Evolutionary conservation across 2,113 vertebrate species (phyloP), one percentile per base, ranked within the genome.

Genomic region (Circaetus cinerascens): DNA sequence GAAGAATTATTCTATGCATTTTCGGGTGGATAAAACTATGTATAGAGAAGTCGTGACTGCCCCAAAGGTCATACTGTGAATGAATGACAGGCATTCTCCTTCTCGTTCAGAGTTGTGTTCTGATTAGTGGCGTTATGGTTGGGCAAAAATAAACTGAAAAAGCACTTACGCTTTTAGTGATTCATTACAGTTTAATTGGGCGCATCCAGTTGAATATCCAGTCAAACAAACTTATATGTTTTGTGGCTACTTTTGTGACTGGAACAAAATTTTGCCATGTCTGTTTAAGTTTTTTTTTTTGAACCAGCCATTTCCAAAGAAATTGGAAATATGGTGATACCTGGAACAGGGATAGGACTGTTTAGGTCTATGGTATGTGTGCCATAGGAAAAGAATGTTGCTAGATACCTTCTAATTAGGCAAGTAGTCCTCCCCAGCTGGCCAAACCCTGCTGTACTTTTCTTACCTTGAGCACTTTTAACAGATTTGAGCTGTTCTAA

Each of bases 1-100:
- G 40, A 22, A 81, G 50, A 71, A 26, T 36, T 20, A 41, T n/a
- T 48, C 36, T 50, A 1, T 15, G 25, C 15, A 9, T n/a, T 63
- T 80, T 63, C 16, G 4, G 10, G 7, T 62, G 25, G 41, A 13
- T 91, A 38, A 67, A 83, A 27, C 46, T 15, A 1, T 17, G 9
- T 1, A 2, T 11, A 19, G 23, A 57, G 48, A 40, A 55, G n/a
- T 29, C 1, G 1, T 11, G 57, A 10, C n/a, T 22, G 20, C 9
- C 38, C 27, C 20, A 9, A 32, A 63, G 19, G 36, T 60, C 43
- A 3, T 7, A 4, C 55, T 34, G 26, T 56, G 75, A 27, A 15
- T 16, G 19, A 6, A 15, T 23, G 40, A 23, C 26, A 7, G 4
- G 15, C 4, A 12, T 64, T 45, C n/a, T 22, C 27, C 27, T 62